phyloP scores from a whole-genome alignment of 1,140 invertebrate genomes.

The Aphelinus certus region DNA sequence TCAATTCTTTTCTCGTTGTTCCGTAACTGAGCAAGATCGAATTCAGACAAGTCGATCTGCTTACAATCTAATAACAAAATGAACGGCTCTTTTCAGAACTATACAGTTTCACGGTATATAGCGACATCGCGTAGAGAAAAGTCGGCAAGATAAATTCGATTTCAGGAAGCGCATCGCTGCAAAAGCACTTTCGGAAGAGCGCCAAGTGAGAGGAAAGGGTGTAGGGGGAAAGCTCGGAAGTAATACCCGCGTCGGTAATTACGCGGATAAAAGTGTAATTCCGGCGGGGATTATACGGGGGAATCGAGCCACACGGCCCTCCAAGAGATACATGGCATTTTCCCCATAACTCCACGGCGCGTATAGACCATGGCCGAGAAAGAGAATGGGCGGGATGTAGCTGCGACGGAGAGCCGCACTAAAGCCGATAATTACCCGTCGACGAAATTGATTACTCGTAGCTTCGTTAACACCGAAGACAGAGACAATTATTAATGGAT shows the following conservation, averaged over 20 bases:
- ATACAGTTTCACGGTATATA: too few relatives aligned
- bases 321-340: not conserved
- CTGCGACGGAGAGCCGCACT: not conserved
- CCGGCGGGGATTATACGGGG: not conserved
- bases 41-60: too few relatives aligned
- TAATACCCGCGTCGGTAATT: constrained; percentile 18
- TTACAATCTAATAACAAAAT: too few relatives aligned
- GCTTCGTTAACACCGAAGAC: constrained; percentile 33
- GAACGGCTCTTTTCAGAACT: too few relatives aligned
- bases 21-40: too few relatives aligned
- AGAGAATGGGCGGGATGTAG: not conserved
- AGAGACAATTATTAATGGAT: constrained; percentile 41
- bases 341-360: not conserved
- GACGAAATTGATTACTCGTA: constrained; percentile 44
- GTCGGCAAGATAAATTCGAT: constrained; percentile 24
- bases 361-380: not conserved
- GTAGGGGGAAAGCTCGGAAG: not conserved
- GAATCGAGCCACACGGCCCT: constrained; percentile 7
- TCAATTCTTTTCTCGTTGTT: too few relatives aligned
- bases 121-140: too few relatives aligned
- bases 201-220: not conserved
- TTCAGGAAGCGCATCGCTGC: not conserved
- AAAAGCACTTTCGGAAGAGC: not conserved
- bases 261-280: constrained; percentile 32
- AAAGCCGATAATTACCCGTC: constrained; percentile 43